phyloP scores from a whole-genome alignment of 2,888 invertebrate species.

The Epistrophella euchroma region DNA sequence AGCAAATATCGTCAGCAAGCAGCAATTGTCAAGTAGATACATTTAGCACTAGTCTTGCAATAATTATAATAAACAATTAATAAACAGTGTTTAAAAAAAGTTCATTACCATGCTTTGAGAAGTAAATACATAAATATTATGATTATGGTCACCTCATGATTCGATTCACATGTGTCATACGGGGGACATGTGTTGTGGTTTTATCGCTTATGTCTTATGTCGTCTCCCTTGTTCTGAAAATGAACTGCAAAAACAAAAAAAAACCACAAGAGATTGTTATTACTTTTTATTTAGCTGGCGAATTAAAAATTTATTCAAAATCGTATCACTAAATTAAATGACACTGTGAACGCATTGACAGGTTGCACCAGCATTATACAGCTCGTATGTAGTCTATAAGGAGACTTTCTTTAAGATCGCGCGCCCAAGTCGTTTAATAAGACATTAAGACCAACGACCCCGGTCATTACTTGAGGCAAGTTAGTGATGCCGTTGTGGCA shows the following conservation, averaged over 20 bases:
- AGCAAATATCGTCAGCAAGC: too few species aligned
- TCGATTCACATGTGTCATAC: slow-evolving; percentile 31
- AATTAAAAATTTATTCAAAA: slow-evolving; percentile 75
- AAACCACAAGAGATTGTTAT: slow-evolving; percentile 43
- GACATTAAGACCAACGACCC: slow-evolving; percentile 70
- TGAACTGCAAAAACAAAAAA: not conserved
- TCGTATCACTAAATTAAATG: slow-evolving; percentile 69
- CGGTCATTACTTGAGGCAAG: slow-evolving; percentile 57
- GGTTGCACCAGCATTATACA: slow-evolving; percentile 32
- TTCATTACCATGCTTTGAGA: not conserved
- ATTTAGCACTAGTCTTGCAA: too few species aligned
- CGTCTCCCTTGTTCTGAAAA: slow-evolving; percentile 33
- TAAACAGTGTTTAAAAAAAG: too few species aligned
- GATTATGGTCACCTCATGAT: slow-evolving; percentile 27
- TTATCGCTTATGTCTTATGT: slow-evolving; percentile 35
- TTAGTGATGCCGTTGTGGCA: slow-evolving; percentile 30
- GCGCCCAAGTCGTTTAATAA: slow-evolving; percentile 65
- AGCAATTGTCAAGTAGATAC: too few species aligned
- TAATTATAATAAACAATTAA: too few species aligned
- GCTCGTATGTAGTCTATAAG: not conserved
- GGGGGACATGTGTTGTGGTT: slow-evolving; percentile 28
- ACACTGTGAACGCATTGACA: slow-evolving; percentile 67
- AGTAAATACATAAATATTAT: too few species aligned
- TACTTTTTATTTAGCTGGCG: slow-evolving; percentile 37
- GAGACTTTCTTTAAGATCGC: slow-evolving; percentile 52